phyloP scores from a whole-genome alignment of 1,140 invertebrate genomes.

The Drosophila santomea region DNA sequence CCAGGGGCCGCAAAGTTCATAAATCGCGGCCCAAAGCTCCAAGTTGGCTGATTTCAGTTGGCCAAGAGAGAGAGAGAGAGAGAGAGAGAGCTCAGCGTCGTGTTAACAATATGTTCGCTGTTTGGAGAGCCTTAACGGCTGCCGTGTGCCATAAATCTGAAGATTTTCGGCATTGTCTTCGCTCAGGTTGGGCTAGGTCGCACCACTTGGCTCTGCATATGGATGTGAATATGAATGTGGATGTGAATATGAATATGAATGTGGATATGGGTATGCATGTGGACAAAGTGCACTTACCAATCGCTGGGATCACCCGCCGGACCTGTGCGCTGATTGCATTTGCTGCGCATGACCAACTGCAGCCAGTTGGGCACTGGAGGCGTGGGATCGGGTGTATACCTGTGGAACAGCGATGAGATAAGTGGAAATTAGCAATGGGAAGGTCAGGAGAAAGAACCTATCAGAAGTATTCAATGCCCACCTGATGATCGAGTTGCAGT shows the following conservation, averaged over 20 bases:
- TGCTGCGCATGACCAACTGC: conserved; percentile 83
- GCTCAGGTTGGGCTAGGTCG: conserved; percentile 25
- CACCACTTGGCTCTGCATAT: conserved; percentile 11
- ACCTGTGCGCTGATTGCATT: conserved; percentile 67
- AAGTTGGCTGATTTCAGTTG: conserved; percentile 9
- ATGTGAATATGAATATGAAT: conserved; percentile 2
- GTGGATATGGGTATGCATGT: conserved; percentile 11
- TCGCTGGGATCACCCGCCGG: conserved; percentile 50
- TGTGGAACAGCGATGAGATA: conserved; percentile 6
- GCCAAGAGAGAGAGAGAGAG: background rate
- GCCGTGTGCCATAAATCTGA: conserved; percentile 77
- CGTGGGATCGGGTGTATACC: conserved; percentile 78
- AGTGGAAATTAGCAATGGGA: background rate
- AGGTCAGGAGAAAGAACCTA: background rate
- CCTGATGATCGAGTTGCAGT: conserved; percentile 78
- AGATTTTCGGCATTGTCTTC: conserved; percentile 52
- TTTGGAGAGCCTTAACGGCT: conserved; percentile 58
- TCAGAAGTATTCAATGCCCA: background rate
- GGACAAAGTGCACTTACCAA: conserved; percentile 61
- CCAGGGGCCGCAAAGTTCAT: conserved; percentile 71
- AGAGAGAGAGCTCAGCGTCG: conserved; percentile 26
- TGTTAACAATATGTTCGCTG: conserved; percentile 72
- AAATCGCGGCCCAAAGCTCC: conserved; percentile 56
- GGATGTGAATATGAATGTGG: conserved; percentile 1
- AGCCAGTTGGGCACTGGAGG: conserved; percentile 82